A percentile compares a stretch with the other conserved stretches of the same genome.
Evolutionary conservation across 1,140 invertebrate species (phyloP).

Genomic region (Sycophaga agraensis): DNA sequence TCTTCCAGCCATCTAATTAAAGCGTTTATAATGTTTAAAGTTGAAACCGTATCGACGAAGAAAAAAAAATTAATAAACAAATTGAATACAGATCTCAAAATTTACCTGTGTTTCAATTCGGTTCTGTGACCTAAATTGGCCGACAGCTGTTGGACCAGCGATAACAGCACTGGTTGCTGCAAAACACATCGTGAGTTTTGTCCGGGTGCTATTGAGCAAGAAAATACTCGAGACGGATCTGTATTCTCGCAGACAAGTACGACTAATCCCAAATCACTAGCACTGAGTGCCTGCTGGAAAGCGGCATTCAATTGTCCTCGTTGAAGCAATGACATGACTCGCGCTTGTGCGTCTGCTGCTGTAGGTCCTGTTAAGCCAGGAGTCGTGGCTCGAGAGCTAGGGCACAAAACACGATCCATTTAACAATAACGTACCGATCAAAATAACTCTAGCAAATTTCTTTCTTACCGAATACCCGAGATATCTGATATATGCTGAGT

Average conservation of each 20-base stretch:
- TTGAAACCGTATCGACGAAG: conserved; percentile 1
- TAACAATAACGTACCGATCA: not conserved
- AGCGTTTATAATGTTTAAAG: not conserved
- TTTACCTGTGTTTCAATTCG: conserved; percentile 84
- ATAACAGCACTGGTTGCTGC: conserved; percentile 84
- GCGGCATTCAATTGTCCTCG: conserved; percentile 80
- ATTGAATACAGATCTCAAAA: conserved; percentile 1
- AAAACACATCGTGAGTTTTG: conserved; percentile 45
- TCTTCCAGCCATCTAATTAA: conserved; percentile 79
- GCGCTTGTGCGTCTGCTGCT: conserved; percentile 60
- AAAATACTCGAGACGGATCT: conserved; percentile 76
- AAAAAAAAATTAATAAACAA: not conserved
- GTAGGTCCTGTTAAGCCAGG: conserved; percentile 47
- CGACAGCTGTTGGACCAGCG: conserved; percentile 89
- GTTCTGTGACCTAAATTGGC: conserved; percentile 82
- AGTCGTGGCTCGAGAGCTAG: conserved; percentile 61
- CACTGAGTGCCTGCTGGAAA: conserved; percentile 85
- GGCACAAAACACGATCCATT: not conserved
- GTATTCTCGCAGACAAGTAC: conserved; percentile 82
- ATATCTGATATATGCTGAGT: conserved; percentile 52
- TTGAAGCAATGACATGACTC: conserved; percentile 72
- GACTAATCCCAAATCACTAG: conserved; percentile 81
- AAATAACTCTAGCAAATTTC: not conserved
- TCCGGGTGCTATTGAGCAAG: conserved; percentile 62
- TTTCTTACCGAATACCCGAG: conserved; percentile 45